Evolutionary conservation across 2,797 vertebrate genomes (phyloP).

Genomic region (Xenentodon cancila): DNA sequence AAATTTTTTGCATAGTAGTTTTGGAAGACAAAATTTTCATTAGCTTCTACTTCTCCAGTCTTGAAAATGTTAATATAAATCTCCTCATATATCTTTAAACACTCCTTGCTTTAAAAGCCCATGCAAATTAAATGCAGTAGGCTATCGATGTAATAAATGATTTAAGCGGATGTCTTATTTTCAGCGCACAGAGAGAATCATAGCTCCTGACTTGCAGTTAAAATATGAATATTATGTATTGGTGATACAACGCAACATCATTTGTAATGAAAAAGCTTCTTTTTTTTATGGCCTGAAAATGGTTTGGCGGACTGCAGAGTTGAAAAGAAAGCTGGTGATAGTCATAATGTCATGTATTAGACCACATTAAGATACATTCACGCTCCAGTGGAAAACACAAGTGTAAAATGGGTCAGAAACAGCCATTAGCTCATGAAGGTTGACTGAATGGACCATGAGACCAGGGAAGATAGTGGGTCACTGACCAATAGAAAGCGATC

Average conservation of each 20-base stretch:
- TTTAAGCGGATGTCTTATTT: slow-evolving; percentile 22
- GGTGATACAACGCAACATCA: not conserved
- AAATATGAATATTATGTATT: not conserved
- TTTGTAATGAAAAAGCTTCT: no score
- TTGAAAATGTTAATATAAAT: slow-evolving; percentile 10
- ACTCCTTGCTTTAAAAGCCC: slow-evolving; percentile 1
- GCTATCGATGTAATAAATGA: slow-evolving; percentile 35
- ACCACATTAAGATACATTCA: slow-evolving; percentile 19
- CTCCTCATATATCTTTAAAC: slow-evolving; percentile 1
- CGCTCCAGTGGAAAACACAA: slow-evolving; percentile 2
- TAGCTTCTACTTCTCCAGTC: no score
- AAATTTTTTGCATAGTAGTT: not conserved
- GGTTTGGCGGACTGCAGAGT: not conserved
- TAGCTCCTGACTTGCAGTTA: not conserved
- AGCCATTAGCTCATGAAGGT: slow-evolving; percentile 36
- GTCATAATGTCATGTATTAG: slow-evolving; percentile 5
- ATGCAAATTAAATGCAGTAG: slow-evolving; percentile 12
- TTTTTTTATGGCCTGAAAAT: not conserved
- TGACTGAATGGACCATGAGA: slow-evolving; percentile 24
- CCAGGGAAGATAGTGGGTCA: slow-evolving; percentile 46
- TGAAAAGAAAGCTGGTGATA: slow-evolving; percentile 13
- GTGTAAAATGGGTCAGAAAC: slow-evolving; percentile 47
- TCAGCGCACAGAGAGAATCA: slow-evolving; percentile 1
- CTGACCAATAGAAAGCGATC: slow-evolving; percentile 35
- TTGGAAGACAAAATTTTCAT: no score